Percentiles rank a stretch among this genome's conserved stretches.
Conservation (phyloP, 2,888 invertebrate species). For the Plusia festucae region DNA sequence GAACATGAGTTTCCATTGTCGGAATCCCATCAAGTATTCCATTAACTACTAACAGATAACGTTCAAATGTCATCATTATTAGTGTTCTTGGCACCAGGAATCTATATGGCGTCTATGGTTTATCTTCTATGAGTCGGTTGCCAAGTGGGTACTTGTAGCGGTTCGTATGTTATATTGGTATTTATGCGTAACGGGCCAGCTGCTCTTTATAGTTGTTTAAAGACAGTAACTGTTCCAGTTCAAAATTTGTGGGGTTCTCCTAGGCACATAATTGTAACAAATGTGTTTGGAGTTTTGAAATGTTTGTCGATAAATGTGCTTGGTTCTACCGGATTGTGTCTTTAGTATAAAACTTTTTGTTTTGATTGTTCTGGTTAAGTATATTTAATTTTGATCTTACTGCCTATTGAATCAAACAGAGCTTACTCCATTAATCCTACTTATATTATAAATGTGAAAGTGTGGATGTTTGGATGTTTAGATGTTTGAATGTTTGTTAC, state of each 20-base stretch:
- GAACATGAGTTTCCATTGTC: conserved; percentile 1
- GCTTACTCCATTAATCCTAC: too few species aligned
- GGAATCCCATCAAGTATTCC: neutral
- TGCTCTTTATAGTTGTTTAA: conserved; percentile 32
- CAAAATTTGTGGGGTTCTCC: conserved; percentile 1
- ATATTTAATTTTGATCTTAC: too few species aligned
- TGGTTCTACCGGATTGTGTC: neutral
- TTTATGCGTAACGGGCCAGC: conserved; percentile 37
- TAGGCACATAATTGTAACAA: neutral
- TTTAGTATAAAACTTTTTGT: neutral
- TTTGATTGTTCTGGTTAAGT: neutral
- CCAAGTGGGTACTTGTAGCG: conserved; percentile 49
- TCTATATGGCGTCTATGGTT: conserved; percentile 40
- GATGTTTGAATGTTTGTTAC: too few species aligned
- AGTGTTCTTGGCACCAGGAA: conserved; percentile 47
- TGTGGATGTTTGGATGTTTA: too few species aligned
- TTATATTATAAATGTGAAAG: too few species aligned
- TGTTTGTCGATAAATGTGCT: conserved; percentile 3
- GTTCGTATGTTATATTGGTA: conserved; percentile 45
- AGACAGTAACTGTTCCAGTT: conserved; percentile 8
- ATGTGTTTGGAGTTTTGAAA: neutral
- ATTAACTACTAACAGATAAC: conserved; percentile 18
- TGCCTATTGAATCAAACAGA: too few species aligned
- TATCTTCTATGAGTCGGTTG: conserved; percentile 28
- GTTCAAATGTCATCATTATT: conserved; percentile 26